Conservation (phyloP, 2,888 invertebrate genomes). For the Sinotaia quadrata region DNA sequence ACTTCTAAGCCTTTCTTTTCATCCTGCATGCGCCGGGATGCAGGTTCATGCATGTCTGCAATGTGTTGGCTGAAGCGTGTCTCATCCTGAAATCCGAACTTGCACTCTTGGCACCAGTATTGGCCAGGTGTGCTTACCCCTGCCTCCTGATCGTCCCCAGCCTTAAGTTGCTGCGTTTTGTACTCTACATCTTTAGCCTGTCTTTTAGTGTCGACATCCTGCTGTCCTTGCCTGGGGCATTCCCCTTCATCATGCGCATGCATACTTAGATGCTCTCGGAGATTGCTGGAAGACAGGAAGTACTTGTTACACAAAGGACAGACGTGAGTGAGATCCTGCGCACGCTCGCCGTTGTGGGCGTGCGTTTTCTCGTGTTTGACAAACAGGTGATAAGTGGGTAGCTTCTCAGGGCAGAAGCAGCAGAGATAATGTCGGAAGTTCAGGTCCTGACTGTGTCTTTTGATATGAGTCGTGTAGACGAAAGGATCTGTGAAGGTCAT, state of each 20-base stretch:
- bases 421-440: constrained; percentile 48
- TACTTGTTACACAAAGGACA: constrained; percentile 51
- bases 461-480: constrained; percentile 54
- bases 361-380: constrained; percentile 59
- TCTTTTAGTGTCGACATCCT: too few relatives aligned
- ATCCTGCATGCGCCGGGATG: background rate
- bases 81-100: constrained; percentile 54
- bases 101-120: constrained; percentile 62
- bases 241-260: constrained; percentile 32
- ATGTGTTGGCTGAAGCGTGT: constrained; percentile 51
- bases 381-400: constrained; percentile 54
- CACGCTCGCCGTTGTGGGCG: too few relatives aligned
- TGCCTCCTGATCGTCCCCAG: background rate
- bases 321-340: constrained; percentile 37
- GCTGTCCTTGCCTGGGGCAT: background rate
- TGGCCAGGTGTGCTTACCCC: constrained; percentile 36
- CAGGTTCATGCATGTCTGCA: constrained; percentile 43
- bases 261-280: constrained; percentile 50
- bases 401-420: constrained; percentile 53
- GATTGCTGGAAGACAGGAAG: constrained; percentile 48
- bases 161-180: background rate
- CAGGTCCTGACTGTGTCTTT: constrained; percentile 49
- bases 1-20: too few relatives aligned
- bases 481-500: constrained; percentile 55
- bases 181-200: background rate